Percentiles rank a stretch among this genome's conserved stretches.
phyloP scores from a whole-genome alignment of 2,113 vertebrate genomes.

The Spermophilus dauricus region DNA sequence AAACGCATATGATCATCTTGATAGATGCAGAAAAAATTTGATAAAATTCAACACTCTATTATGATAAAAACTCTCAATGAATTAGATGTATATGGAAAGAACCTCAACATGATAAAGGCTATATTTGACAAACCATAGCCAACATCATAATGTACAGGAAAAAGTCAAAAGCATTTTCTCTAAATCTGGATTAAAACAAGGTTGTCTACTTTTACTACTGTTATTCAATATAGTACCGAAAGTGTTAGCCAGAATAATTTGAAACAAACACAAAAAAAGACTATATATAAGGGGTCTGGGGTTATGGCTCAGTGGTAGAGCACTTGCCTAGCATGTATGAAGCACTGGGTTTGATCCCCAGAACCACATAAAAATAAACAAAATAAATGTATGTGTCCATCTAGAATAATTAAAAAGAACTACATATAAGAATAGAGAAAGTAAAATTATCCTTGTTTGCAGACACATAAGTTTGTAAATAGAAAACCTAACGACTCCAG shows the following conservation, averaged over 20 bases:
- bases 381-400: too few species aligned
- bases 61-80: neutral
- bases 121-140: neutral
- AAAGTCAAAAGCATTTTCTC: neutral
- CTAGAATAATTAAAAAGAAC: neutral
- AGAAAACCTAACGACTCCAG: neutral
- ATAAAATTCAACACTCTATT: neutral
- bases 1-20: neutral
- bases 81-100: neutral
- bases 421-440: neutral
- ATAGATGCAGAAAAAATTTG: neutral
- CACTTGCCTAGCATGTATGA: too few species aligned
- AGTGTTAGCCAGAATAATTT: neutral
- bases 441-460: neutral
- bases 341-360: too few species aligned
- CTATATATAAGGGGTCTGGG: neutral
- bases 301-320: too few species aligned
- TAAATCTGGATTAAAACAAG: neutral
- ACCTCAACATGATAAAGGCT: neutral
- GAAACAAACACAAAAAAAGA: neutral
- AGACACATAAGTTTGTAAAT: neutral
- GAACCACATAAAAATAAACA: too few species aligned
- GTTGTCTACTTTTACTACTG: neutral
- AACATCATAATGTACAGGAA: neutral
- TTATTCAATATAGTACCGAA: neutral